Conservation (phyloP, 2,113 vertebrate genomes). For the Pontoporia blainvillei region DNA sequence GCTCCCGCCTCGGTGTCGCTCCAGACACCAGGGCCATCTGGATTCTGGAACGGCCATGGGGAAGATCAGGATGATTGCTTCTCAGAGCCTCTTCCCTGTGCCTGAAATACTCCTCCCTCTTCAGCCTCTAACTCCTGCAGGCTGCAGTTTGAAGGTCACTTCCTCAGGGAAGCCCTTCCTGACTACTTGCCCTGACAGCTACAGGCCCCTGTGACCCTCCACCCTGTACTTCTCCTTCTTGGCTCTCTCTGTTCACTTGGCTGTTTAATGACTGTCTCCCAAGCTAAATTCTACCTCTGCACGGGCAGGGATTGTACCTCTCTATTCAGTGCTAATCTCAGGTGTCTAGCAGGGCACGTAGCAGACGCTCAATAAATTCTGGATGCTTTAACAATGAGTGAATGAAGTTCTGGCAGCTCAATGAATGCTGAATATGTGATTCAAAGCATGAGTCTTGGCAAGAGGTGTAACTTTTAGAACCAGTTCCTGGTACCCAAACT, state of each 20-base stretch:
- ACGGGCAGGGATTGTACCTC: not conserved
- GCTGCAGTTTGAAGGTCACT: not conserved
- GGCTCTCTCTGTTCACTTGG: no score
- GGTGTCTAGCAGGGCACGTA: no score
- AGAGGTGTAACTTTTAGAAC: not conserved
- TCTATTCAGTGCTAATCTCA: not conserved
- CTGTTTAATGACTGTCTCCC: not conserved
- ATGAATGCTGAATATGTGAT: not conserved
- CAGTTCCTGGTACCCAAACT: not conserved
- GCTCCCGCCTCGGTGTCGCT: not conserved
- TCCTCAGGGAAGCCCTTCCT: not conserved
- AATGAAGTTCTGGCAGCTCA: not conserved
- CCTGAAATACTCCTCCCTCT: not conserved
- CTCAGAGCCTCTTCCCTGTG: not conserved
- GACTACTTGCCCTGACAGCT: not conserved
- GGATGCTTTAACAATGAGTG: not conserved
- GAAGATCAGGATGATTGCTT: not conserved
- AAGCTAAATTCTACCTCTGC: not conserved
- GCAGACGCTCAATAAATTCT: not conserved
- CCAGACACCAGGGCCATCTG: not conserved
- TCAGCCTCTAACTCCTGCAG: not conserved
- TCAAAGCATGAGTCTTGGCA: not conserved
- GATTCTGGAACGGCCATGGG: not conserved
- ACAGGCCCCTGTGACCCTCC: not conserved
- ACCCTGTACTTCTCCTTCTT: not conserved